A percentile compares a stretch with the other conserved stretches of the same genome.
phyloP scores from a whole-genome alignment of 2,113 vertebrate genomes.

The Corydoras maculifer region DNA sequence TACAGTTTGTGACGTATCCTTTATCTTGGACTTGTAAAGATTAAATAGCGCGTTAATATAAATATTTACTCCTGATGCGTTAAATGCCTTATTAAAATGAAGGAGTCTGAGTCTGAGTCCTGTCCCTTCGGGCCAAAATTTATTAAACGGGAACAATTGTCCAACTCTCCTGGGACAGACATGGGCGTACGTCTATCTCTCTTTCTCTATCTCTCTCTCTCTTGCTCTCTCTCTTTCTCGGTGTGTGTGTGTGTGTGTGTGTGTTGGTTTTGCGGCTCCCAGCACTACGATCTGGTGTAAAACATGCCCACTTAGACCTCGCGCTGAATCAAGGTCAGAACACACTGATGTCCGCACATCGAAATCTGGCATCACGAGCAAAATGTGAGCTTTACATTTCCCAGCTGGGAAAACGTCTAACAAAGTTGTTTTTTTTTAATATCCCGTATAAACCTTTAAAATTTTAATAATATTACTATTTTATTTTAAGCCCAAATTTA shows the following conservation, averaged over 20 bases:
- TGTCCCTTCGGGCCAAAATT: slow-evolving; percentile 77
- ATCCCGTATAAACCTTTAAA: too few relatives aligned
- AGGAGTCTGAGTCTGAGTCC: slow-evolving; percentile 51
- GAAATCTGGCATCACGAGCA: slow-evolving; percentile 32
- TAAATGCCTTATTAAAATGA: slow-evolving; percentile 8
- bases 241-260: slow-evolving; percentile 30
- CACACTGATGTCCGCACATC: slow-evolving; percentile 17
- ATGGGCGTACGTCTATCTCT: slow-evolving; percentile 33
- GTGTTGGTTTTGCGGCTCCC: slow-evolving; percentile 51
- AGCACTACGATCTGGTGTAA: slow-evolving; percentile 24
- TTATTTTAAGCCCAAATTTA: too few relatives aligned
- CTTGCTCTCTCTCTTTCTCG: slow-evolving; percentile 4
- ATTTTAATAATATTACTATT: too few relatives aligned
- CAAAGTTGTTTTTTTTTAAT: too few relatives aligned
- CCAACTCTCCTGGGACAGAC: slow-evolving; percentile 57
- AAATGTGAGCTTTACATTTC: slow-evolving; percentile 4
- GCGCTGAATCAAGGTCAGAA: slow-evolving; percentile 18
- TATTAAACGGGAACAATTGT: slow-evolving; percentile 83
- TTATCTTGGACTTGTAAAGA: background rate
- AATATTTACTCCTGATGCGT: background rate
- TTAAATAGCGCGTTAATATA: background rate
- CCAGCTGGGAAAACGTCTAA: background rate
- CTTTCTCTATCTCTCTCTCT: background rate
- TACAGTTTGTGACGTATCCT: too few relatives aligned
- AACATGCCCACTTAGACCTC: slow-evolving; percentile 40